phyloP scores from a whole-genome alignment of 2,113 vertebrate genomes.

The Pan troglodytes region NHGRI_mPanTro3-v2.1_pri NC_072403.2:55741501-55742000 shows the following conservation, averaged over 20 bases:
- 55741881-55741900: neutral
- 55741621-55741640: neutral
- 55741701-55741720: neutral
- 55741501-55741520: neutral
- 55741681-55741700: neutral
- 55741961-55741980: neutral
- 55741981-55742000: neutral
- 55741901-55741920: neutral
- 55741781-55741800: neutral
- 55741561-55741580: neutral
- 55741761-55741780: neutral
- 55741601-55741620: neutral
- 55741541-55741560: neutral
- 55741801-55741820: neutral
- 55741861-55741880: neutral
- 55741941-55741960: neutral
- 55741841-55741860: neutral
- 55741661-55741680: neutral
- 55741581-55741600: neutral
- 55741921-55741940: neutral
- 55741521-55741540: neutral
- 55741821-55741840: neutral
- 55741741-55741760: neutral
- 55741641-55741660: neutral
- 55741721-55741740: neutral